phyloP scores from a whole-genome alignment of 2,113 vertebrate genomes.

The Ahaetulla prasina region DNA sequence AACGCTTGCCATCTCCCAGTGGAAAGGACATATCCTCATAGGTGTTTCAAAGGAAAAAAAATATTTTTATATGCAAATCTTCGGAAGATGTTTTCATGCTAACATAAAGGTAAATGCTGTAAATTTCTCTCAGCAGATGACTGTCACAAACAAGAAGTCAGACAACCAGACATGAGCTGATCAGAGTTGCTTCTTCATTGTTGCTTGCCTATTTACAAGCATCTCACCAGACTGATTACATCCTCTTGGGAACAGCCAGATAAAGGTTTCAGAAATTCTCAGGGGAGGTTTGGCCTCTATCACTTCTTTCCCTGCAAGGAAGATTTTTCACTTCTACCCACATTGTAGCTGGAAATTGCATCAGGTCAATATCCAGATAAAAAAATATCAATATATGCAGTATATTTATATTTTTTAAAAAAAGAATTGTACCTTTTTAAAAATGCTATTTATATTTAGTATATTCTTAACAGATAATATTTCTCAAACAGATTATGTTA shows the following conservation, averaged over 20 bases:
- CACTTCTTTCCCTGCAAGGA: neutral
- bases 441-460: neutral
- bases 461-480: neutral
- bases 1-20: neutral
- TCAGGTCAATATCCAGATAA: neutral
- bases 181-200: no score
- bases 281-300: neutral
- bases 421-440: neutral
- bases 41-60: neutral
- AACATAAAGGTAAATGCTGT: neutral
- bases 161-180: no score
- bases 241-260: no score
- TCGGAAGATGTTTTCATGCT: neutral
- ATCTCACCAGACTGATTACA: no score
- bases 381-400: neutral
- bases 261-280: no score
- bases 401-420: neutral
- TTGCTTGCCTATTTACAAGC: no score
- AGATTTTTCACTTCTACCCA: neutral
- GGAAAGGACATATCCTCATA: neutral
- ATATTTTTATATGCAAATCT: neutral
- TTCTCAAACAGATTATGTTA: slow-evolving; percentile 14
- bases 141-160: no score
- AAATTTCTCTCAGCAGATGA: neutral
- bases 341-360: neutral